phyloP scores from a whole-genome alignment of 2,113 vertebrate species.

The Ictalurus punctatus region DNA sequence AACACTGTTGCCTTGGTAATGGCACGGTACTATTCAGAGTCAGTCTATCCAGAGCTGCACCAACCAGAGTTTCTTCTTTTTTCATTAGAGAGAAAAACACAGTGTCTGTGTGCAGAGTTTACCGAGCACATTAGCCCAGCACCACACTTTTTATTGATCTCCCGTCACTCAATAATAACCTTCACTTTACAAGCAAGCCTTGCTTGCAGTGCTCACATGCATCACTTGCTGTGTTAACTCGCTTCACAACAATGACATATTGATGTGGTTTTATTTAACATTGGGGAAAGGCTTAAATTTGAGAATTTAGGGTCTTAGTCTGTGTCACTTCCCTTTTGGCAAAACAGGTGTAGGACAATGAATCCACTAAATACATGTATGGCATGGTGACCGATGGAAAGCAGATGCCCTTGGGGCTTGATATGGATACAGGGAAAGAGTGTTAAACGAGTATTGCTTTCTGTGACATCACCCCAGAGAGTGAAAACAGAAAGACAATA shows the following conservation, averaged over 20 bases:
- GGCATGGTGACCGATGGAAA: not conserved
- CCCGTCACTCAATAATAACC: constrained; percentile 25
- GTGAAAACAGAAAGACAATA: not conserved
- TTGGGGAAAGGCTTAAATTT: not conserved
- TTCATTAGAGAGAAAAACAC: constrained; percentile 5
- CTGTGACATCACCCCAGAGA: constrained; percentile 1
- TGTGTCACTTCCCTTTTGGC: not conserved
- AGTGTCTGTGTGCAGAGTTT: constrained; percentile 15
- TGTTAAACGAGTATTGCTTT: not conserved
- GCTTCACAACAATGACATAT: constrained; percentile 35
- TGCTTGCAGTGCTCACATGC: not conserved
- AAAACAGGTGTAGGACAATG: constrained; percentile 4
- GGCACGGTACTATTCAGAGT: constrained; percentile 42
- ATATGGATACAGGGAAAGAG: constrained; percentile 2
- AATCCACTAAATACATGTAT: constrained; percentile 11
- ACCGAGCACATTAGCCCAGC: not conserved
- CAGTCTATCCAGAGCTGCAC: constrained; percentile 12
- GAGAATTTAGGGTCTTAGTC: not conserved
- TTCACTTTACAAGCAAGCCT: constrained; percentile 4
- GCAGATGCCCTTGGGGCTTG: constrained; percentile 8
- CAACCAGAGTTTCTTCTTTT: constrained; percentile 2
- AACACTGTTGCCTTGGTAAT: constrained; percentile 63
- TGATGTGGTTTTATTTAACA: constrained; percentile 13
- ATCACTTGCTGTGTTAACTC: constrained; percentile 13
- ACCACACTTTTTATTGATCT: not conserved